phyloP scores from a whole-genome alignment of 1,140 invertebrate genomes.

The Euura lappo region DNA sequence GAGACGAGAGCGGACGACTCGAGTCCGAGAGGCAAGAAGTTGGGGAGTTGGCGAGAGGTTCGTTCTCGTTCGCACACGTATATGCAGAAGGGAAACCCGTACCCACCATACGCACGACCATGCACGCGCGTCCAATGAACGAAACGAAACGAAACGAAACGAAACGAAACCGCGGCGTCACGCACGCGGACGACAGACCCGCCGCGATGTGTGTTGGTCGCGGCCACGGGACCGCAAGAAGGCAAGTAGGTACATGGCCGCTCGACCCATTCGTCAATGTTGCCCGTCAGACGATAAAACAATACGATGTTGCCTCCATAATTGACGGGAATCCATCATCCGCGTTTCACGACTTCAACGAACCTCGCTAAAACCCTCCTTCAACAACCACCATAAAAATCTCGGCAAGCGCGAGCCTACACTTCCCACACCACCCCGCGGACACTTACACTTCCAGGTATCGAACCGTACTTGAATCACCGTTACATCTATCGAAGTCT shows the following conservation, averaged over 20 bases:
- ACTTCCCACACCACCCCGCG: too few relatives aligned
- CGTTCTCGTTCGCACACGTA: too few relatives aligned
- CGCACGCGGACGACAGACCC: constrained; percentile 1
- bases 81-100: too few relatives aligned
- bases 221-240: constrained; percentile 36
- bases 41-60: constrained; percentile 10
- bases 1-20: neutral
- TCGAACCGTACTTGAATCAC: too few relatives aligned
- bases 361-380: too few relatives aligned
- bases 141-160: neutral
- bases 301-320: constrained; percentile 61
- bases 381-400: neutral
- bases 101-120: neutral
- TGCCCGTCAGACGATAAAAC: constrained; percentile 57
- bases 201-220: neutral
- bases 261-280: constrained; percentile 57
- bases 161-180: constrained; percentile 16
- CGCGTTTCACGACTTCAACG: constrained; percentile 41
- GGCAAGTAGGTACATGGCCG: constrained; percentile 41
- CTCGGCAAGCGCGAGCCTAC: too few relatives aligned
- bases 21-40: constrained; percentile 10
- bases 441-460: too few relatives aligned
- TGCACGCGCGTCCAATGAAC: neutral
- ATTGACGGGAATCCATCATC: constrained; percentile 63
- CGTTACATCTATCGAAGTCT: too few relatives aligned